Base-by-base conservation (phyloP, 2,797 vertebrate species). In the Oophaga sylvatica region DNA sequence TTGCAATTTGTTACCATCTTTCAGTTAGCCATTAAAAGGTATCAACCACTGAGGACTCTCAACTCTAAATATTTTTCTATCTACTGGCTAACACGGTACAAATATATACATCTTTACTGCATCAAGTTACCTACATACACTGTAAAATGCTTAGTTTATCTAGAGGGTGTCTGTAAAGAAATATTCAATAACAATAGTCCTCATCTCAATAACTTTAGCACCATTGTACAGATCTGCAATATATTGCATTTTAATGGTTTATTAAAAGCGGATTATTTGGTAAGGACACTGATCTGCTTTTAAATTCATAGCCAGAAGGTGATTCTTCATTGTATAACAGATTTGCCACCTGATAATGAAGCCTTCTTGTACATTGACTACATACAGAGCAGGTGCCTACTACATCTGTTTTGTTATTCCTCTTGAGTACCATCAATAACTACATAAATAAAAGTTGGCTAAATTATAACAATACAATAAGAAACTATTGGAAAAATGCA, bases 121-220 rank as follows among this genome's bases (percentile, higher is more conserved):
- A 26, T 26, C 35, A 75, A 75, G 9, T 75, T 48, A 45, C 48
- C 71, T 48, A n/a, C 48, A 53, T 11, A 22, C 22, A 75, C 48
- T 1, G 48, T 53, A 53, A 53, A 48, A 75, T 48, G 71, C 45
- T 22, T 53, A n/a, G 41, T 75, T 48, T 53, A 10, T 12, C 41
- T 12, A 11, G 41, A 75, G 0, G n/a, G 71, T 53, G 10, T 48
- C 71, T 75, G n/a, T 48, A 9, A 75, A 22, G 10, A 75, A 75
- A 75, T 53, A 22, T 75, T 41, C 41, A 75, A 53, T 75, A 22
- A 9, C 20, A 20, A 73, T 73, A 20, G 13, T 12, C 20, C n/a
- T 48, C 71, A 75, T 53, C 41, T n/a, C 71, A 75, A 48, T 75
- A n/a, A 75, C 41, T 75, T 3, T 75, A 45, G 71, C 71, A 75